These are phyloP conservation scores for Petaurus breviceps DNA, from an alignment of 2,113 vertebrate genomes.

Conservation along the genomic window DNA sequence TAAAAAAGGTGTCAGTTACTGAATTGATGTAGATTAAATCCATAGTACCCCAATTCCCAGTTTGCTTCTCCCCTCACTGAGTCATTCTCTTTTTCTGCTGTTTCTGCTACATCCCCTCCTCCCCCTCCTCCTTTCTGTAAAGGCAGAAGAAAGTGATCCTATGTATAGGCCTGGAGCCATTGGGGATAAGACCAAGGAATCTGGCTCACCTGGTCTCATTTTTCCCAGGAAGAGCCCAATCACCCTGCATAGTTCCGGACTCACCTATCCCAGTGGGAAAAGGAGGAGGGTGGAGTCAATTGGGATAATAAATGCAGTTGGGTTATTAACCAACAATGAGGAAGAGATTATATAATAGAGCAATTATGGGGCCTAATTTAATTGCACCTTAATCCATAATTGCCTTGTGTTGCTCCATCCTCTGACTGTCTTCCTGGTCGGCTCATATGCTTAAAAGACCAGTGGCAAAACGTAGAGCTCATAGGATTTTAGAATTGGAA, in stretches of 20 bases:
- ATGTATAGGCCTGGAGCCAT: conserved; percentile 20
- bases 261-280: conserved; percentile 6
- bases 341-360: conserved; percentile 7
- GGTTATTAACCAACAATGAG: conserved; percentile 50
- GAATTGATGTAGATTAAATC: background rate
- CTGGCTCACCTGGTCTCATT: conserved; percentile 9
- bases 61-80: background rate
- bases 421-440: background rate
- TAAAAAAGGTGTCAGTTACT: background rate
- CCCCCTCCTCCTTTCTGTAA: background rate
- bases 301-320: conserved; percentile 30
- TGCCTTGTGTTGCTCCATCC: conserved; percentile 30
- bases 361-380: conserved; percentile 23
- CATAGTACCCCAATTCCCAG: background rate
- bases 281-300: conserved; percentile 25
- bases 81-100: background rate
- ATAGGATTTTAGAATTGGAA: background rate
- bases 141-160: conserved; percentile 10
- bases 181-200: conserved; percentile 30
- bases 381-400: conserved; percentile 51
- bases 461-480: background rate
- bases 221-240: conserved; percentile 30
- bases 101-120: background rate
- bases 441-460: background rate
- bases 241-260: conserved; percentile 5